Evolutionary conservation across 2,888 invertebrate species (phyloP), one percentile per base, ranked within the genome.

Genomic region (Zonitis immaculata): DNA sequence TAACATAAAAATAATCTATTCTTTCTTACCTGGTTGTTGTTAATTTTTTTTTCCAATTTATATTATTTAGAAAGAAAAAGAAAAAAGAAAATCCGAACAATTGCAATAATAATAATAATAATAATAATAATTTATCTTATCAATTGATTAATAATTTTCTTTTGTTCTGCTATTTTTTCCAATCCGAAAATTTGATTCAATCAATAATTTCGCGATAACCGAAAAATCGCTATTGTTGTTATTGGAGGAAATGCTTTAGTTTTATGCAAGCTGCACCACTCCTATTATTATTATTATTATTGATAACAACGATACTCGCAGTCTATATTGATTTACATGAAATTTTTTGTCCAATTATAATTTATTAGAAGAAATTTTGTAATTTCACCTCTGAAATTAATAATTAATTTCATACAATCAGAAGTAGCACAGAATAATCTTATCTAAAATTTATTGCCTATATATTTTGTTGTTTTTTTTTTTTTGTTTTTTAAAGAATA

Each of bases 401-500:
- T n/a, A n/a, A n/a, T n/a, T n/a, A n/a, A n/a, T n/a, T n/a, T n/a
- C n/a, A n/a, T n/a, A n/a, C n/a, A n/a, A n/a, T n/a, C n/a, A n/a
- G n/a, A n/a, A n/a, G n/a, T n/a, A n/a, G n/a, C n/a, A n/a, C 42
- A 44, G 47, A 44, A 54, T 54, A 54, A 51, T 54, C 51, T 54
- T 54, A 54, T 54, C 54, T 44, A 48, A 48, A 44, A 47, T 49
- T 44, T 51, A 18, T 48, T 52, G 52, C n/a, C n/a, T n/a, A n/a
- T n/a, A n/a, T n/a, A n/a, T n/a, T n/a, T n/a, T n/a, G n/a, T n/a
- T n/a, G n/a, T n/a, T n/a, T n/a, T n/a, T n/a, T n/a, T n/a, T n/a
- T n/a, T n/a, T n/a, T n/a, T n/a, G n/a, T n/a, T n/a, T n/a, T n/a
- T 39, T 47, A 47, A 39, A 47, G 54, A 54, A 54, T 48, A 51